Base-by-base conservation (phyloP, 2,888 invertebrate species). In the Metopia argyrocephala region DNA sequence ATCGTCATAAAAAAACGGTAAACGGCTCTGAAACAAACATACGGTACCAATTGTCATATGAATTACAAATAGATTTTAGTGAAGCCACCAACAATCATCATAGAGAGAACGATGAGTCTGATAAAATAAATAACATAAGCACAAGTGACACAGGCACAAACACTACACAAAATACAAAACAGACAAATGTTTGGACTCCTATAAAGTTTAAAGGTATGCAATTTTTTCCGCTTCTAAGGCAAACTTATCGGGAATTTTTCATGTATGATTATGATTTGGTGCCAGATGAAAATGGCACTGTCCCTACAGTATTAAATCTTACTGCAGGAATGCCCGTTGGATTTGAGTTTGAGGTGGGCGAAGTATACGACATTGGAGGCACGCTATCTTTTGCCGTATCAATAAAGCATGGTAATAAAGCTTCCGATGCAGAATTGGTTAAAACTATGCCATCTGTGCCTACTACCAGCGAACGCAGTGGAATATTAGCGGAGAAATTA, bases 341-440 rank as follows among this genome's bases (percentile, higher is more conserved):
- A 0, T 91, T 96, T 66, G 93, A 93, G 82, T 96, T 96, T 87
- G 92, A 92, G 73, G 91, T 97, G 12, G 93, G 94, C 46, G 92
- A 94, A 75, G 92, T 94, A 25, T 91, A 93, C 75, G 97, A 97
- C 86, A 94, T 95, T 38, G 97, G 97, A 0, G 97, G 97, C 0
- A 96, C 95, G 2, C 87, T 96, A 21, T 92, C 93, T 0, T 92
- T 96, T 83, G 94, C 94, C 65, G 91, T 95, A 0, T 94, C 94
- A 66, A 91, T 96, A 86, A 92, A 94, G 84, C 93, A 93, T 88
- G 93, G 91, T 2, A 83, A 85, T 1, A 87, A 86, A 50, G 85
- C 84, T 6, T 82, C 83, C 18, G 84, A 31, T n/a, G 84, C 85
- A n/a, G 54, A 73, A 18, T 9, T 52, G 2, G 52, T 86, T 0